Evolutionary conservation across 2,113 vertebrate genomes (phyloP).

Genomic region (Pelobates fuscus): DNA sequence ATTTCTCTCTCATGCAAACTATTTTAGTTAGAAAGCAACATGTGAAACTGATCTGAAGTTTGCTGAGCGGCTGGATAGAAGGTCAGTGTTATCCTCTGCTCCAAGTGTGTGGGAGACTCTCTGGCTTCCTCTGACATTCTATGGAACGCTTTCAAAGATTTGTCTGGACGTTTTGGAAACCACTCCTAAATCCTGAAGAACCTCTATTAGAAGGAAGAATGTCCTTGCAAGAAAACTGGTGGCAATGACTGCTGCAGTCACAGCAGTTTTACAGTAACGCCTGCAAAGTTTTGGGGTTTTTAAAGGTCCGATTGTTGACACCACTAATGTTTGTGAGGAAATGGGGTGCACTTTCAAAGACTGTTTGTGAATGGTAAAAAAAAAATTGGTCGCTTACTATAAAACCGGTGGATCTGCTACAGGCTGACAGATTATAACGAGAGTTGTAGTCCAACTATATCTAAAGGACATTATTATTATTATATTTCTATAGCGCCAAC

Average conservation of each 20-base stretch:
- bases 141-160: conserved; percentile 68
- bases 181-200: conserved; percentile 39
- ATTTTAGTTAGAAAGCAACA: conserved; percentile 66
- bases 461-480: too few species aligned
- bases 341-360: too few species aligned
- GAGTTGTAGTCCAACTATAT: too few species aligned
- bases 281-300: too few species aligned
- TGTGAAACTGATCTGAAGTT: conserved; percentile 65
- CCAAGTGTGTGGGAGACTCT: conserved; percentile 73
- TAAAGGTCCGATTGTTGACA: too few species aligned
- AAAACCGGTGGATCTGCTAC: too few species aligned
- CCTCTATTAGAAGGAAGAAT: conserved; percentile 61
- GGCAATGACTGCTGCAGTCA: background rate
- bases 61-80: conserved; percentile 60
- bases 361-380: too few species aligned
- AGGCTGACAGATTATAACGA: too few species aligned
- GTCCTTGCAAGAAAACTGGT: conserved; percentile 31
- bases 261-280: background rate
- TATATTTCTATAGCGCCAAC: too few species aligned
- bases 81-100: conserved; percentile 70
- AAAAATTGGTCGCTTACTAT: too few species aligned
- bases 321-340: too few species aligned
- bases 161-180: conserved; percentile 53
- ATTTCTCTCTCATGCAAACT: conserved; percentile 61
- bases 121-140: conserved; percentile 72